Base-by-base conservation (phyloP, 2,888 invertebrate species). In the Trypoxylon attenuatum region DNA sequence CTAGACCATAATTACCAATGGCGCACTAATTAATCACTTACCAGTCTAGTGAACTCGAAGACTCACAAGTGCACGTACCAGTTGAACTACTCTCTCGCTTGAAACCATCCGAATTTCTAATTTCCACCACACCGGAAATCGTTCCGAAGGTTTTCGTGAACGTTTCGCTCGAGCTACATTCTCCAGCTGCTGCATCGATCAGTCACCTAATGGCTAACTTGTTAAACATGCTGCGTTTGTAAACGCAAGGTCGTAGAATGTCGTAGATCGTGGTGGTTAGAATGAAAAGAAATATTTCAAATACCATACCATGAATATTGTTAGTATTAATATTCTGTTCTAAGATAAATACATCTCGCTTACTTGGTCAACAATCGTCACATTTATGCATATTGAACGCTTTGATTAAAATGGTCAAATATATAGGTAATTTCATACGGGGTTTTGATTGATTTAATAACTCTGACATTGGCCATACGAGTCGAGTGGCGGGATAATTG, bases 11-110 rank as follows among this genome's bases (percentile, higher is more conserved):
- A 72, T 72, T 72, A 58, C 56, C 25, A 38, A 56, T 41, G 53
- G 33, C 22, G 47, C 29, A 46, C 53, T 72, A 59, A 72, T 73
- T 73, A 72, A 72, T 72, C 73, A 69, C 21, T 43, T 13, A 41
- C 19, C 39, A 39, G 39, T 51, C 43, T 42, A 52, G 21, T 25
- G 50, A 54, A 50, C 16, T 18, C 43, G 16, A 19, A 23, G 19
- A 42, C 42, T 55, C 23, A 39, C 27, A 16, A 18, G 46, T 21
- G 13, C 13, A 15, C 8, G 16, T 19, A 38, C 2, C 8, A 21
- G 22, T 19, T n/a, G 15, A 22, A n/a, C 45, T 33, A 6, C 0
- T 2, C 29, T 50, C 13, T n/a, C 52, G 6, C 50, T 10, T 13
- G 42, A 18, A 27, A 43, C 56, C 56, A 68, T 66, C 45, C 56